Evolutionary conservation across 2,888 invertebrate genomes (phyloP), one percentile per base, ranked within the genome.

Genomic region (Hemicrepidius hirtus): DNA sequence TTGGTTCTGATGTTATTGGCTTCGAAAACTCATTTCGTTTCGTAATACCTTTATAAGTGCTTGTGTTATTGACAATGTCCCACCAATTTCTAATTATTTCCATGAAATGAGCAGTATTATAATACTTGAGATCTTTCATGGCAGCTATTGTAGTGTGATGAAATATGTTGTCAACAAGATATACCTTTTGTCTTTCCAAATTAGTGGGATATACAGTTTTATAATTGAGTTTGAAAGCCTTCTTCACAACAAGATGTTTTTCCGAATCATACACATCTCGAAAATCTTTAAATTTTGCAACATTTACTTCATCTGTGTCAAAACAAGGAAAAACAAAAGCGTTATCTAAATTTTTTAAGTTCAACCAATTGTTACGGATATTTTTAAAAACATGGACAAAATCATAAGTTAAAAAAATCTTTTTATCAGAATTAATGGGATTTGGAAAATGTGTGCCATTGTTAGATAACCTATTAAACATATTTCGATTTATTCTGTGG

Each of bases 301-400:
- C n/a, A n/a, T n/a, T n/a, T n/a, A 20, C n/a, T 57, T 68, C 37
- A 24, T 46, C 16, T 41, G 68, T 60, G 12, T 71, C 57, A 55
- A 49, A 74, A 64, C 71, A 63, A 35, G 35, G 59, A 69, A 49
- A 74, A 40, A 72, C 71, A 57, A 74, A 74, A 9, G 71, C 71
- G 24, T 71, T 53, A 18, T 55, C 49, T 16, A 57, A 1, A 74
- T 74, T 71, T 64, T 68, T 74, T 28, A 74, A 68, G 63, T 71
- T 74, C 12, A 74, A 28, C 71, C 67, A 74, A 46, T 74, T 74
- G 46, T 68, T 68, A 57, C 70, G 67, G 32, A 74, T 67, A 24
- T 71, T 74, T 67, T 74, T 74, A 46, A 74, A 74, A 12, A 74
- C 64, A 46, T 75, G 72, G 2, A 75, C 62, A 50, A 65, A 63